Evolutionary conservation across 2,797 vertebrate genomes (phyloP).

Genomic region (Myotis planiceps): DNA sequence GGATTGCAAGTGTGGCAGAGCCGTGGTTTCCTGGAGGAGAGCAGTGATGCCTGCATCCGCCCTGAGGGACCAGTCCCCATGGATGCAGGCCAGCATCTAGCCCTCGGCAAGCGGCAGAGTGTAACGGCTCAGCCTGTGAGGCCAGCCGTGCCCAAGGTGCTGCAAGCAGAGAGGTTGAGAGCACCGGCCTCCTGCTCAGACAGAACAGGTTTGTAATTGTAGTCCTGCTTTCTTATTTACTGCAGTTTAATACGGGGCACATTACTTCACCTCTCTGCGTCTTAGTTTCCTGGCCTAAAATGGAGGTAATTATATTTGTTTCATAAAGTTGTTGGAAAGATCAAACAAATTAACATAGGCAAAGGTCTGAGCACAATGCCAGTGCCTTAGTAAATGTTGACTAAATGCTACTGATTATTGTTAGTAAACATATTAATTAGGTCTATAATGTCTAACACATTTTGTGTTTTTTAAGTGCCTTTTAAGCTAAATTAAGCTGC

Average conservation of each 20-base stretch:
- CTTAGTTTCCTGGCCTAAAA: background rate
- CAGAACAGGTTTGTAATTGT: background rate
- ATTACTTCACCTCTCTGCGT: background rate
- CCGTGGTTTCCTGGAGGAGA: background rate
- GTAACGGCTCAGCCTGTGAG: background rate
- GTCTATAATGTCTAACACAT: constrained; percentile 50
- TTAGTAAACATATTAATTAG: constrained; percentile 67
- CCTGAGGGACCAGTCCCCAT: background rate
- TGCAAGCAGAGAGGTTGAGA: background rate
- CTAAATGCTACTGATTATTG: constrained; percentile 55
- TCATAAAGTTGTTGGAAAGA: constrained; percentile 32
- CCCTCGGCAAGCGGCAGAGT: background rate
- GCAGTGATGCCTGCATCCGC: background rate
- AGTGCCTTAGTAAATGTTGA: constrained; percentile 52
- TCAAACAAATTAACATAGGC: constrained; percentile 16
- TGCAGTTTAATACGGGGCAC: background rate
- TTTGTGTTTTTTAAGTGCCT: constrained; percentile 36
- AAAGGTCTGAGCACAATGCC: constrained; percentile 25
- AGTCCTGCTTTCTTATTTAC: background rate
- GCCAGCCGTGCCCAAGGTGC: background rate
- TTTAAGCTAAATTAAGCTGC: constrained; percentile 64
- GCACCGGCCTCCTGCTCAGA: background rate
- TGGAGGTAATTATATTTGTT: constrained; percentile 37
- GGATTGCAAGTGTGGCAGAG: background rate
- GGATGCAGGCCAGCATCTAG: background rate